Evolutionary conservation across 1,140 invertebrate species (phyloP), one percentile per base, ranked within the genome.

Genomic region (Stenopsyche tienmushanensis): DNA sequence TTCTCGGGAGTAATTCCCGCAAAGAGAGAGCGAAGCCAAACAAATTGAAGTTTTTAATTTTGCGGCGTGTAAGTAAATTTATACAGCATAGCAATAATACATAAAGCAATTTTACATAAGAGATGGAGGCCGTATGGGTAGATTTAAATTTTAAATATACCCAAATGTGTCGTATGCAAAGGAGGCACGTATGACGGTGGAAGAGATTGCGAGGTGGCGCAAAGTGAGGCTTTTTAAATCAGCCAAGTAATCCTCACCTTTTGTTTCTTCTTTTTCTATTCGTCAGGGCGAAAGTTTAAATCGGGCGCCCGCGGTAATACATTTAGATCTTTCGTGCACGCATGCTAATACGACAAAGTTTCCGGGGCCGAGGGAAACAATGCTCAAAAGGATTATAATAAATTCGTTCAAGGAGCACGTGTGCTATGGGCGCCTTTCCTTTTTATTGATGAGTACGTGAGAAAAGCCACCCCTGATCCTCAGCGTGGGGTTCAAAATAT

Each of bases 61-160:
- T 34, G 29, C 29, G 29, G 29, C 29, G 29, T 34, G 5, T 13
- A n/a, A n/a, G n/a, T n/a, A n/a, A n/a, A n/a, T n/a, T n/a, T n/a
- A n/a, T n/a, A n/a, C n/a, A 34, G 13, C 5, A 34, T 13, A 34
- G 13, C 5, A 34, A 34, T 34, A 34, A 34, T 34, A 34, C 29
- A 34, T 34, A 39, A 57, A 57, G 20, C 54, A 42, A 42, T 57
- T 57, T 57, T 57, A 42, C 54, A 57, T 57, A 57, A 42, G 54
- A 57, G 54, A 15, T 41, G 26, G 18, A 39, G 34, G 21, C 49
- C 17, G 29, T 59, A 39, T 47, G 23, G 41, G 59, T 62, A 52
- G 20, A 68, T 64, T 68, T 68, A 62, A 65, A 68, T 64, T 64
- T 68, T 63, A 64, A 68, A 68, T 68, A 68, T 54, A 60, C 45